A percentile compares a stretch with the other conserved stretches of the same genome.
Evolutionary conservation across 2,888 invertebrate species (phyloP).

Genomic region (Andricus curvator): DNA sequence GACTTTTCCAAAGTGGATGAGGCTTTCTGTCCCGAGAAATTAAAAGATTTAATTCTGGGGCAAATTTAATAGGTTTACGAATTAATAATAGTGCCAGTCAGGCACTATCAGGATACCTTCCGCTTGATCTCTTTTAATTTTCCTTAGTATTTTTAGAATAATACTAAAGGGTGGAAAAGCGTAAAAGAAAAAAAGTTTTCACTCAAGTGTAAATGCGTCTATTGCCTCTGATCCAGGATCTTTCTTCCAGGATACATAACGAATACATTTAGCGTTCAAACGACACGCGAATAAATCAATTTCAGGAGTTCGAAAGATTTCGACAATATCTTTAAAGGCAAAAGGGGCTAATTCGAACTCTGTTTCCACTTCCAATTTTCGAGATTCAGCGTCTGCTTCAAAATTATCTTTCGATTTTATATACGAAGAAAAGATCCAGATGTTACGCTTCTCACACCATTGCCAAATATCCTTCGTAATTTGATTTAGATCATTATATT

Average conservation of each 20-base stretch:
- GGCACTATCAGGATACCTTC: slow-evolving; percentile 50
- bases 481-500: slow-evolving; percentile 42
- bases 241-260: slow-evolving; percentile 58
- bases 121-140: slow-evolving; percentile 46
- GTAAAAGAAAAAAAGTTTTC: slow-evolving; percentile 43
- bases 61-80: slow-evolving; percentile 8
- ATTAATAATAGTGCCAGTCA: slow-evolving; percentile 43
- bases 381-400: slow-evolving; percentile 48
- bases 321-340: slow-evolving; percentile 32
- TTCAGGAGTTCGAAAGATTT: slow-evolving; percentile 46
- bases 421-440: slow-evolving; percentile 50
- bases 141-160: slow-evolving; percentile 45
- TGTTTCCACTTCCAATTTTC: slow-evolving; percentile 45
- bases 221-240: slow-evolving; percentile 55
- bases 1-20: slow-evolving; percentile 39
- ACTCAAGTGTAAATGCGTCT: slow-evolving; percentile 59
- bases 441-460: slow-evolving; percentile 47
- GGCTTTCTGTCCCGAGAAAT: slow-evolving; percentile 42
- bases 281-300: slow-evolving; percentile 61
- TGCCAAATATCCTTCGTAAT: slow-evolving; percentile 48
- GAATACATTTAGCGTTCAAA: slow-evolving; percentile 59
- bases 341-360: slow-evolving; percentile 44
- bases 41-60: slow-evolving; percentile 37
- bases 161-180: slow-evolving; percentile 50
- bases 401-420: slow-evolving; percentile 47